phyloP scores from a whole-genome alignment of 2,888 invertebrate genomes.

The Tinea pellionella region DNA sequence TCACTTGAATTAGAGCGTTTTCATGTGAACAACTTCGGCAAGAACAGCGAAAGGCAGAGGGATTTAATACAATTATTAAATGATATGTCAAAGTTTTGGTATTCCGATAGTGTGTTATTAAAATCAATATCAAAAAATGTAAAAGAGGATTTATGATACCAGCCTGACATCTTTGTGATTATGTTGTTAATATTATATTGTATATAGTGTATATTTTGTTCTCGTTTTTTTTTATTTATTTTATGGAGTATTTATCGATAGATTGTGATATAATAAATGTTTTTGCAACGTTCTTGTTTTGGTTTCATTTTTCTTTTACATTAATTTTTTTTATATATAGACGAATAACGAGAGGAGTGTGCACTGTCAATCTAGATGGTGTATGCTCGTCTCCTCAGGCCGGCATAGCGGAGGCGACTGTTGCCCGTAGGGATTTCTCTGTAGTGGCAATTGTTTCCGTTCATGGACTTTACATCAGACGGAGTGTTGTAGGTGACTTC shows the following conservation, averaged over 20 bases:
- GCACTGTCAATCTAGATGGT: too few relatives aligned
- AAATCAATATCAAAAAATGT: slow-evolving; percentile 18
- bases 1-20: slow-evolving; percentile 46
- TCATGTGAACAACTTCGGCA: slow-evolving; percentile 40
- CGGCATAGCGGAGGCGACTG: too few relatives aligned
- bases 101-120: slow-evolving; percentile 32
- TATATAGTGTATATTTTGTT: slow-evolving; percentile 58
- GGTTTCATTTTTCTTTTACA: background rate
- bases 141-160: background rate
- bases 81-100: slow-evolving; percentile 42
- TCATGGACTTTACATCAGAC: too few relatives aligned
- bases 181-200: slow-evolving; percentile 26
- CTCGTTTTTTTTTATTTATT: slow-evolving; percentile 28
- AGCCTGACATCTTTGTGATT: background rate
- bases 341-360: too few relatives aligned
- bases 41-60: slow-evolving; percentile 30
- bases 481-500: too few relatives aligned
- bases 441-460: too few relatives aligned
- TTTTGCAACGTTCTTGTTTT: background rate
- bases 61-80: slow-evolving; percentile 35
- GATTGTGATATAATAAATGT: slow-evolving; percentile 3
- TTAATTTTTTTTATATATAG: too few relatives aligned
- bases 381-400: too few relatives aligned
- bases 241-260: slow-evolving; percentile 1
- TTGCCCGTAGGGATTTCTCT: too few relatives aligned